Evolutionary conservation across 2,888 invertebrate genomes (phyloP), one percentile per base, ranked within the genome.

Genomic region (Agrochola lota): DNA sequence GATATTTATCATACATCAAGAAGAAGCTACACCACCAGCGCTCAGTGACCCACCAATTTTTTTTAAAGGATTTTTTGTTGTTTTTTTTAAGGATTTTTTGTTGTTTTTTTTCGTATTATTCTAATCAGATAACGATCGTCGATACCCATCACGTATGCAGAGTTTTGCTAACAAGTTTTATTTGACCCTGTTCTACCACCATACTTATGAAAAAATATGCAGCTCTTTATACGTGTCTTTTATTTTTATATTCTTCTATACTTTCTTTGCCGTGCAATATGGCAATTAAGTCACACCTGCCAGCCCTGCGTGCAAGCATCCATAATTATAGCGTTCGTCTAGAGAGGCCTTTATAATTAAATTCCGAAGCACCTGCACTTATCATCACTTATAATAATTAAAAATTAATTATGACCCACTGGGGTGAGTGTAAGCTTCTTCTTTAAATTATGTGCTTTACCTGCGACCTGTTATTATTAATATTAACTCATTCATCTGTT

Each of bases 361-460:
- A 91, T 91, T 86, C 87, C 88, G 88, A 90, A 90, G 90, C 89
- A 93, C 91, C 93, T 91, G 90, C 90, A 91, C 91, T 91, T 92
- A 93, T 93, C 92, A 91, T 93, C 93, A 89, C 91, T 92, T 91
- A 90, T 83, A 87, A 90, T 92, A 91, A 94, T 94, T 91, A 94
- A 93, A 93, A 93, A 91, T 91, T 91, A 91, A 93, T 93, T 90
- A 90, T 80, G 83, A 66, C 84, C 81, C 82, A 75, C 74, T 84
- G 85, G 79, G 83, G 80, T 2, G 80, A 80, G 78, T 76, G 76
- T 78, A 75, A 57, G 79, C 83, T 78, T 83, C 83, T 87, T 75
- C 49, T 67, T 78, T 67, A 70, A 76, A 78, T 79, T 76, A 74
- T 84, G 73, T 80, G 43, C 75, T 69, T 72, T 81, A 83, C 66